Percentiles rank a stretch among this genome's conserved stretches.
Conservation (phyloP, 2,888 invertebrate species). For the Therioaphis trifolii region DNA sequence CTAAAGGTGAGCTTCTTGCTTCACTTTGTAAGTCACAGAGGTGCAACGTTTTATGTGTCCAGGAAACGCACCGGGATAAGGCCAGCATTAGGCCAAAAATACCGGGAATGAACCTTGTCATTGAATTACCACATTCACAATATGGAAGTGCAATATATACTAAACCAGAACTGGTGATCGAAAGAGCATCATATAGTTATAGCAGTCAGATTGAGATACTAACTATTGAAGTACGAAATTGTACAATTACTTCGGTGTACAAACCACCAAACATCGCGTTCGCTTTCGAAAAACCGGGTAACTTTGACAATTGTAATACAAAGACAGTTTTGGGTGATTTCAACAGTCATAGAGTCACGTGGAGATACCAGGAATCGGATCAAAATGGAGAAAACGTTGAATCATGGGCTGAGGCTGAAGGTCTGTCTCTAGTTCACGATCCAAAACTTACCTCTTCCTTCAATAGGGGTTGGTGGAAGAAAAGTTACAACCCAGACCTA, state of each 20-base stretch:
- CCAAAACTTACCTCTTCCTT: conserved; percentile 33
- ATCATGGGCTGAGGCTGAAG: not conserved
- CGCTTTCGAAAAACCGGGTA: not conserved
- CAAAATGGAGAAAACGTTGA: conserved; percentile 26
- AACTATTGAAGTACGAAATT: not conserved
- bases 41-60: not conserved
- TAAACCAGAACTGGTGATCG: not conserved
- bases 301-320: not conserved
- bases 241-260: not conserved
- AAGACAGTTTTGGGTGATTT: conserved; percentile 33
- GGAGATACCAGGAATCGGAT: conserved; percentile 19
- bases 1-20: not conserved
- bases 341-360: conserved; percentile 12
- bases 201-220: not conserved
- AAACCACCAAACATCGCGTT: not conserved
- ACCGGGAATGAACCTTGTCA: conserved; percentile 9
- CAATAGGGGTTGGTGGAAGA: conserved; percentile 48
- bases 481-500: conserved; percentile 42
- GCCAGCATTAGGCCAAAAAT: conserved; percentile 3
- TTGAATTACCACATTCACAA: not conserved
- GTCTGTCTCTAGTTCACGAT: not conserved
- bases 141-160: conserved; percentile 35
- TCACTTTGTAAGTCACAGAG: not conserved
- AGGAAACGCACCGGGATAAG: not conserved
- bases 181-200: not conserved